Percentiles rank a stretch among this genome's conserved stretches.
Evolutionary conservation across 2,888 invertebrate genomes (phyloP).

Genomic region (Neocrepidodera transversa): DNA sequence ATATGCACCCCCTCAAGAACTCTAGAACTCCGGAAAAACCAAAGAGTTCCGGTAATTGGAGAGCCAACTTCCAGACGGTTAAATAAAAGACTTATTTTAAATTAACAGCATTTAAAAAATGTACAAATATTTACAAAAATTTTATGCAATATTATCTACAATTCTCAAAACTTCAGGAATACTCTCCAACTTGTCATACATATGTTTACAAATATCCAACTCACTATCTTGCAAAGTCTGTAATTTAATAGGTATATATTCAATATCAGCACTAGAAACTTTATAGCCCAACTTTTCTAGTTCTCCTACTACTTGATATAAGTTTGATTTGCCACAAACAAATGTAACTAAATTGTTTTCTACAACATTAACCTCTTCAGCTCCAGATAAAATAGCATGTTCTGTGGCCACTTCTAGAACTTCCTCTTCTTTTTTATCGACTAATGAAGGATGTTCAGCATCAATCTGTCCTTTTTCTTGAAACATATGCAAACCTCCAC

Average conservation of each 20-base stretch:
- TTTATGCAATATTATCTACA: conserved; percentile 64
- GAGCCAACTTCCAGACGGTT: no score
- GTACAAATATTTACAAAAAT: not conserved
- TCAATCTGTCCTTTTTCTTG: conserved; percentile 68
- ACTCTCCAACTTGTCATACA: conserved; percentile 64
- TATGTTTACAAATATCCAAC: conserved; percentile 58
- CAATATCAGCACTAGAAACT: conserved; percentile 60
- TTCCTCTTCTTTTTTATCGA: conserved; percentile 48
- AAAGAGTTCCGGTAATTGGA: no score
- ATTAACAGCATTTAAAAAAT: not conserved
- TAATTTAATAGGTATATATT: conserved; percentile 61
- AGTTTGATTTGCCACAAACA: conserved; percentile 62
- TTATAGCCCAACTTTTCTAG: conserved; percentile 62
- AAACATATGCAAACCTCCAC: conserved; percentile 62
- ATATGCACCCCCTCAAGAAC: no score
- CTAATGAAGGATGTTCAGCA: conserved; percentile 54
- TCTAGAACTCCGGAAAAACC: no score
- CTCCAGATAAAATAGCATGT: conserved; percentile 72
- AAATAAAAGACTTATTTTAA: not conserved
- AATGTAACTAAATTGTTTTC: conserved; percentile 64
- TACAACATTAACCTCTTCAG: conserved; percentile 70
- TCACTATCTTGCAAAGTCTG: conserved; percentile 64
- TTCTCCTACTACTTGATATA: conserved; percentile 61
- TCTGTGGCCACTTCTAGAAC: conserved; percentile 67
- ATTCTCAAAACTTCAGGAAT: conserved; percentile 67